A percentile compares a stretch with the other conserved stretches of the same genome.
Conservation (phyloP, 2,113 vertebrate species). For the Bombycilla garrulus region DNA sequence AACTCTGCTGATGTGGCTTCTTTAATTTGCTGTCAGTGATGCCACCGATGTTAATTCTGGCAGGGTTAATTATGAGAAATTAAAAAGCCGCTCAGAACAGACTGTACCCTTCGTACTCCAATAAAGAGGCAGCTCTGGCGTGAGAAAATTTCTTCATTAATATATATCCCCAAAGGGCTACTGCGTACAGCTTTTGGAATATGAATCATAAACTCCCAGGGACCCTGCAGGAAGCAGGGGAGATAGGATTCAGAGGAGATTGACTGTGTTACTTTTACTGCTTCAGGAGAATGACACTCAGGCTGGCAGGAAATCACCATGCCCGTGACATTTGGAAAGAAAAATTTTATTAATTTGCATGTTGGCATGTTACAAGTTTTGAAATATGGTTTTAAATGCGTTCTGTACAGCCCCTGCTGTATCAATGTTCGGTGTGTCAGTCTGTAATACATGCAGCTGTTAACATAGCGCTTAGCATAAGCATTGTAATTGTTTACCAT, state of each 20-base stretch:
- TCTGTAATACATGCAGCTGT: conserved; percentile 39
- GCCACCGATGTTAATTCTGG: conserved; percentile 69
- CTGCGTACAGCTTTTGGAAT: conserved; percentile 44
- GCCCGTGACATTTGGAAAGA: conserved; percentile 63
- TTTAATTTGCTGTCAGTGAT: conserved; percentile 68
- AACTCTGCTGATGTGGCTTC: conserved; percentile 48
- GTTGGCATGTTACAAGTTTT: conserved; percentile 56
- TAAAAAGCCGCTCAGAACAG: conserved; percentile 73
- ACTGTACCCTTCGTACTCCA: conserved; percentile 72
- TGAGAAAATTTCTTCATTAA: conserved; percentile 76
- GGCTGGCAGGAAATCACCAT: conserved; percentile 64
- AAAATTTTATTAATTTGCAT: conserved; percentile 72
- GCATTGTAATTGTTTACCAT: conserved; percentile 64
- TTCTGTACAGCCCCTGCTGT: background rate
- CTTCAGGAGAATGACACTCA: conserved; percentile 50
- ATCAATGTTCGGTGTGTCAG: background rate
- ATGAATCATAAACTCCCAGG: conserved; percentile 68
- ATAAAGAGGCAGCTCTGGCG: conserved; percentile 67
- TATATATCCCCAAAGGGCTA: conserved; percentile 70
- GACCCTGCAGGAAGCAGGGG: conserved; percentile 45
- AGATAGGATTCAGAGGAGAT: conserved; percentile 64
- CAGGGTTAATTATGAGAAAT: conserved; percentile 78
- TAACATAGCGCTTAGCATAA: conserved; percentile 62
- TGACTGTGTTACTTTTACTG: conserved; percentile 61
- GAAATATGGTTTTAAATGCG: conserved; percentile 56